phyloP scores from a whole-genome alignment of 2,888 invertebrate species.

The Athalia cordata region DNA sequence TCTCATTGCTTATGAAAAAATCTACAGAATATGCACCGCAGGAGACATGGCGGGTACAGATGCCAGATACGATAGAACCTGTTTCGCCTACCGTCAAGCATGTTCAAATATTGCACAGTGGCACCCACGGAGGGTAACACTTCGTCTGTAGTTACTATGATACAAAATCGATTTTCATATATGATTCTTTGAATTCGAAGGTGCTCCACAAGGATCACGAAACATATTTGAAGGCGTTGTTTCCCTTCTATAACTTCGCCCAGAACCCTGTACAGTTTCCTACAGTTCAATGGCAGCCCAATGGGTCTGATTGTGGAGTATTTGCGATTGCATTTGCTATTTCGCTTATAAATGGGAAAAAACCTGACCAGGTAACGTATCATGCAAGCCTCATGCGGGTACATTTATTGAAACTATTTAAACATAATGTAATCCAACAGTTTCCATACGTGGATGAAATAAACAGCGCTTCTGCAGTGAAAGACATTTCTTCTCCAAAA shows the following conservation, averaged over 20 bases:
- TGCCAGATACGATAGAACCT: not conserved
- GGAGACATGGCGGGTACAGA: no score
- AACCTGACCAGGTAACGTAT: not conserved
- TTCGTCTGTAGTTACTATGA: constrained; percentile 46
- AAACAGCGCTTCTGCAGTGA: no score
- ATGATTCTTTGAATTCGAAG: not conserved
- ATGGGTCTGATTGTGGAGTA: not conserved
- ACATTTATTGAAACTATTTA: not conserved
- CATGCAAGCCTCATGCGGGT: no score
- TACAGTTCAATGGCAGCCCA: no score
- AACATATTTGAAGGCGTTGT: no score
- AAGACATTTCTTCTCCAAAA: no score
- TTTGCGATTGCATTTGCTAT: not conserved
- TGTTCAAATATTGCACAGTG: constrained; percentile 27
- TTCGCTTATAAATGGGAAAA: no score
- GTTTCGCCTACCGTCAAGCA: not conserved
- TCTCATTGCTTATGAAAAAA: no score
- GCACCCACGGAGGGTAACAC: not conserved
- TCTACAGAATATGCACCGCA: no score
- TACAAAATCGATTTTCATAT: not conserved
- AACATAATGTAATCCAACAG: not conserved
- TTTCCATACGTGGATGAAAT: not conserved
- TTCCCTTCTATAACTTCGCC: no score
- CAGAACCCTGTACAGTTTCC: no score
- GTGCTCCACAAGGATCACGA: not conserved